Conservation (phyloP, 2,888 invertebrate genomes). For the Pristionchus exspectatus region DNA sequence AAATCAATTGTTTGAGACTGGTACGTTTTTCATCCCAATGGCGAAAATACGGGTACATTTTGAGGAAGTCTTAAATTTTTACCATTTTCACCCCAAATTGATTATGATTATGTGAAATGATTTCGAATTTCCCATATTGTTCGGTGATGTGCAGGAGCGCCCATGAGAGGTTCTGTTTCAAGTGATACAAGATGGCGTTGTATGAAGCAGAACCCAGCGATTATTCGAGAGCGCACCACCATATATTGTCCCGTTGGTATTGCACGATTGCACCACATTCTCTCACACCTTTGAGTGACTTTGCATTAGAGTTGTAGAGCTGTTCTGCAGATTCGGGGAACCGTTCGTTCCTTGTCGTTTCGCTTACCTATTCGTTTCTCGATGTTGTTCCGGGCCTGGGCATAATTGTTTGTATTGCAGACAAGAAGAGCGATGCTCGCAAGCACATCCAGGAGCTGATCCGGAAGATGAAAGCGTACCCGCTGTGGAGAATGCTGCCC, state of each 20-base stretch:
- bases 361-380: background rate
- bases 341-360: background rate
- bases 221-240: background rate
- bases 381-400: background rate
- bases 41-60: no score
- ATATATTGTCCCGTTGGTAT: background rate
- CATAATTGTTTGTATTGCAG: conserved; percentile 29
- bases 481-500: conserved; percentile 64
- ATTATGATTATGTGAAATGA: no score
- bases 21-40: no score
- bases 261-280: background rate
- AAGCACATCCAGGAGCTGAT: conserved; percentile 59
- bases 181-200: background rate
- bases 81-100: no score
- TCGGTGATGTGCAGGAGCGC: no score
- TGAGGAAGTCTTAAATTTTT: no score
- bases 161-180: background rate
- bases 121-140: no score
- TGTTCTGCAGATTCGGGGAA: background rate
- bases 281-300: background rate
- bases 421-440: conserved; percentile 55
- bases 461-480: conserved; percentile 57
- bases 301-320: background rate
- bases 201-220: background rate
- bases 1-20: no score